Evolutionary conservation across 2,797 vertebrate species (phyloP).

Genomic region (Onychomys leucogaster): DNA sequence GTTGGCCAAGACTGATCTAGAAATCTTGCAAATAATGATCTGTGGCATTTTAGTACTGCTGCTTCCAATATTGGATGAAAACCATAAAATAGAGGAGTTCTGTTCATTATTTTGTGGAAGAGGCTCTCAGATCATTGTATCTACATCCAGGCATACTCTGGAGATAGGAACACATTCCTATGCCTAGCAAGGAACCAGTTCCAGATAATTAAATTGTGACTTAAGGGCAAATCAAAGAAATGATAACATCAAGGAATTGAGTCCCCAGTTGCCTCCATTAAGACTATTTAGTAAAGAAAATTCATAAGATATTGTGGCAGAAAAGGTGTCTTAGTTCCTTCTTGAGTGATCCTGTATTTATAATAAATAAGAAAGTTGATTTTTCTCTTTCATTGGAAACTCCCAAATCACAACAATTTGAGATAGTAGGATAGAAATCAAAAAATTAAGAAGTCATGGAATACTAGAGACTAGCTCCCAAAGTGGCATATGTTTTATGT

Average conservation of each 20-base stretch:
- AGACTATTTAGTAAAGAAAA: slow-evolving; percentile 26
- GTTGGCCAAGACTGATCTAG: slow-evolving; percentile 67
- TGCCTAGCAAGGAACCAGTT: neutral
- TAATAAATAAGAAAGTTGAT: neutral
- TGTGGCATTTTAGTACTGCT: slow-evolving; percentile 65
- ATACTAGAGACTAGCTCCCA: neutral
- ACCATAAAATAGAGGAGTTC: slow-evolving; percentile 66
- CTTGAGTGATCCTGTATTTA: neutral
- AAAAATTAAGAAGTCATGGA: neutral
- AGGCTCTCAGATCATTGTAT: neutral
- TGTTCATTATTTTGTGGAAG: slow-evolving; percentile 7
- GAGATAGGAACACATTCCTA: neutral
- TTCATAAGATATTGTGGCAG: neutral
- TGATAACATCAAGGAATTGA: slow-evolving; percentile 47
- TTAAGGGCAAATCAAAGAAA: slow-evolving; percentile 5
- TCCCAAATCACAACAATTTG: neutral
- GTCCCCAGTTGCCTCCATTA: neutral
- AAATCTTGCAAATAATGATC: slow-evolving; percentile 68
- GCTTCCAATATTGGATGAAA: slow-evolving; percentile 60
- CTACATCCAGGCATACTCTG: neutral
- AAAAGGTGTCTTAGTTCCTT: neutral
- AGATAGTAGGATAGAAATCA: neutral
- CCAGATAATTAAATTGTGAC: slow-evolving; percentile 36
- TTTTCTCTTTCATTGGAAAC: slow-evolving; percentile 20
- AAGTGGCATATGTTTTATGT: neutral